phyloP scores from a whole-genome alignment of 2,797 vertebrate genomes.

The Myiothlypis coronata region DNA sequence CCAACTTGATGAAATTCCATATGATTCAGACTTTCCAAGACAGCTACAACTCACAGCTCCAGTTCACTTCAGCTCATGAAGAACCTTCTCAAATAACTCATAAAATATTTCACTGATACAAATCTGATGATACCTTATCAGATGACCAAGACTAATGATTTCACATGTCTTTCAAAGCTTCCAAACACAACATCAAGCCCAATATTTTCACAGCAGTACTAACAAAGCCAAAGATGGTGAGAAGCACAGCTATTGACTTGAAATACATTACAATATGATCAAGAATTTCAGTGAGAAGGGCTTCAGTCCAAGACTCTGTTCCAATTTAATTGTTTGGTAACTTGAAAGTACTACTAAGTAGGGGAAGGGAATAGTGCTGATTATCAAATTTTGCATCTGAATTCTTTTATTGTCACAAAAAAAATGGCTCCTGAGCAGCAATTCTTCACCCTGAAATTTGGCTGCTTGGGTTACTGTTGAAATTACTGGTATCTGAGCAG shows the following conservation, averaged over 20 bases:
- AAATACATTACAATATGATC: neutral
- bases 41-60: neutral
- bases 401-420: neutral
- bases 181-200: neutral
- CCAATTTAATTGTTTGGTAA: neutral
- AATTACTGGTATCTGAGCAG: neutral
- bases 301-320: neutral
- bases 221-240: neutral
- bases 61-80: neutral
- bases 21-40: neutral
- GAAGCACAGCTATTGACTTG: neutral
- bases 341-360: neutral
- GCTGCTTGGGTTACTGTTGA: neutral
- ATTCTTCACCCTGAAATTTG: neutral
- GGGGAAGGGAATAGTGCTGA: neutral
- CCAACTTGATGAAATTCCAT: neutral
- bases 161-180: neutral
- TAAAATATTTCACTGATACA: neutral
- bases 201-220: neutral
- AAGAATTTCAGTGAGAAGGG: neutral
- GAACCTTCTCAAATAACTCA: neutral
- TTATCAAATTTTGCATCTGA: neutral
- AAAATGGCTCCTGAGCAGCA: neutral
- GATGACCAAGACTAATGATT: neutral
- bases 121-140: neutral